A percentile compares a stretch with the other conserved stretches of the same genome.
These are phyloP conservation scores for Theocolax elegans DNA, from an alignment of 1,140 invertebrate genomes.

Conservation along the genomic window DNA sequence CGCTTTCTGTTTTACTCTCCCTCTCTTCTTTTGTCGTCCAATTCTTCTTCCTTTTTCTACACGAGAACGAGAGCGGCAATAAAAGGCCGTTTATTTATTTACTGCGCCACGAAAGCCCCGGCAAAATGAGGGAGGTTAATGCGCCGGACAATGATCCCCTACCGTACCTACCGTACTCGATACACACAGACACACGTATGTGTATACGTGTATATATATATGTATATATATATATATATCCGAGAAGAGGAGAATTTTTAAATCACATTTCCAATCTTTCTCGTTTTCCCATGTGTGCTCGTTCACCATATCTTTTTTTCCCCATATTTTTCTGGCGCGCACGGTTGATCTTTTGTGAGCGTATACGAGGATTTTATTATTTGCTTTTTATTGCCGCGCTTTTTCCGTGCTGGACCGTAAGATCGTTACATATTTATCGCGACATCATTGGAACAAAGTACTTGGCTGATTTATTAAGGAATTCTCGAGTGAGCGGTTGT, in stretches of 20 bases:
- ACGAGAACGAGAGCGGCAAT: not conserved
- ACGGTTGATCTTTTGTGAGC: too few relatives aligned
- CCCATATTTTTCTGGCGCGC: not conserved
- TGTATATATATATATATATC: not conserved
- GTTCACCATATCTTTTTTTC: not conserved
- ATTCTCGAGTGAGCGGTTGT: not conserved
- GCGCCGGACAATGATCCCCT: slow-evolving; percentile 19
- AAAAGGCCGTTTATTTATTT: slow-evolving; percentile 38
- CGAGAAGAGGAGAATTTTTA: not conserved
- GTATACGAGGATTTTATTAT: not conserved
- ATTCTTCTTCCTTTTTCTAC: slow-evolving; percentile 9
- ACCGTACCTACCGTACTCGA: too few relatives aligned
- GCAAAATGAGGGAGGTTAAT: slow-evolving; percentile 28
- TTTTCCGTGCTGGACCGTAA: not conserved
- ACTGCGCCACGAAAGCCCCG: not conserved
- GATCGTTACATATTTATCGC: not conserved
- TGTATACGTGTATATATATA: not conserved
- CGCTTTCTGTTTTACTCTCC: too few relatives aligned
- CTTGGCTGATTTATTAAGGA: not conserved
- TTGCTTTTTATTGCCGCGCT: not conserved
- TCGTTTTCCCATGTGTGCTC: slow-evolving; percentile 1
- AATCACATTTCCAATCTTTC: slow-evolving; percentile 14
- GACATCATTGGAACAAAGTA: not conserved
- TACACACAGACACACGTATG: too few relatives aligned
- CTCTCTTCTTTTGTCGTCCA: not conserved